Percentiles rank a stretch among this genome's conserved stretches.
Conservation (phyloP, 2,797 vertebrate species). For the Apodemus agrarius region DNA sequence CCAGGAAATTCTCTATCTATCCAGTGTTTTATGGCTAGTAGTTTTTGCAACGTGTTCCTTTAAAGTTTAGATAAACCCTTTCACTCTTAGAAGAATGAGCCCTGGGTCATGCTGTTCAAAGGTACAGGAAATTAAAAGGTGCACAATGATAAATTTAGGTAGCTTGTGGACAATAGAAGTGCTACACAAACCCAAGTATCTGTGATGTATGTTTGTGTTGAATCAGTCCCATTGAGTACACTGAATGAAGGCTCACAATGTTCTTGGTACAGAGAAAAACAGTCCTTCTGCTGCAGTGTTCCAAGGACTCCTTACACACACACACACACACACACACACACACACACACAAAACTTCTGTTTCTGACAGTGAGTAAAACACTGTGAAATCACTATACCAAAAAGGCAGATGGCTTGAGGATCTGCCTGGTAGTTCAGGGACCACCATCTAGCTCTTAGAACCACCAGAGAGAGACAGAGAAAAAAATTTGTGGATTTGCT, state of each 20-base stretch:
- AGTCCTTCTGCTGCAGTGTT: not conserved
- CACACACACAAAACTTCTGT: not conserved
- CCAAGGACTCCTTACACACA: not conserved
- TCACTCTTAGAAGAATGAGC: constrained; percentile 1
- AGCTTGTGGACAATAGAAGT: not conserved
- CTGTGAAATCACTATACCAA: not conserved
- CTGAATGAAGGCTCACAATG: not conserved
- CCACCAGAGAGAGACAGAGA: not conserved
- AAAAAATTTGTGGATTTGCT: not conserved
- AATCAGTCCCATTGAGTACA: not conserved
- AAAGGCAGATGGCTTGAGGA: not conserved
- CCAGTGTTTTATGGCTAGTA: not conserved
- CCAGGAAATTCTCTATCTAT: not conserved
- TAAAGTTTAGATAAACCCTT: constrained; percentile 23
- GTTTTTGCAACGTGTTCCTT: constrained; percentile 7
- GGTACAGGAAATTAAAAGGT: not conserved
- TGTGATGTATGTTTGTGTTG: not conserved
- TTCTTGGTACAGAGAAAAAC: not conserved
- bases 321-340: not conserved
- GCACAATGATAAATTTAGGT: not conserved
- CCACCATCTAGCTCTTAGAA: not conserved
- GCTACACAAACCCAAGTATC: not conserved
- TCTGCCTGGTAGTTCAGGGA: not conserved
- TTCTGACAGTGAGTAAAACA: not conserved
- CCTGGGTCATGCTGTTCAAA: not conserved